Evolutionary conservation across 30 jellyfish, hydroid and myxozoan genomes (phyloP), one percentile per base, ranked within the genome.

Genomic region (Haliclystus octoradiatus): DNA sequence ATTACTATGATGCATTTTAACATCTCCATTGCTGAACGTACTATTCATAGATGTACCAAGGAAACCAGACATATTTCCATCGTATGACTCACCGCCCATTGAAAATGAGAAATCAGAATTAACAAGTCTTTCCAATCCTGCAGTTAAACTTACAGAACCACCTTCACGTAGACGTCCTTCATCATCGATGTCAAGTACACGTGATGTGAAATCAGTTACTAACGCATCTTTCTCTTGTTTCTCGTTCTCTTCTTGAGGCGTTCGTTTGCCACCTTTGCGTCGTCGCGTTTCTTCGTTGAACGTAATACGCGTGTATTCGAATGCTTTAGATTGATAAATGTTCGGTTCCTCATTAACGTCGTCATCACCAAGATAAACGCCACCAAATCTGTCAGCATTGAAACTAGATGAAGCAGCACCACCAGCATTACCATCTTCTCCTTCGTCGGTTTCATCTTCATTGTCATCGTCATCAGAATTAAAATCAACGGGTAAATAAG

Each of bases 391-490:
- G 25, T 76, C 93, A 4, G 33, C 51, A 13, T 27, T 72, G 0
- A 70, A n/a, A 3, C 65, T 79, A n/a, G 83, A 9, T 19, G 19
- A 9, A 32, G 80, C 61, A 0, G 88, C 40, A 3, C 76, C 81
- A 30, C 51, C 65, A 63, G 68, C 62, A 28, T 47, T 49, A n/a
- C 61, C 88, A 9, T 84, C 95, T 3, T 52, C 93, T 62, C 77
- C 93, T 34, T 84, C 95, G 14, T 40, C 32, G 26, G 80, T 93
- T 22, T 88, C 97, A 24, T 88, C 97, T 23, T 80, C 76, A 28
- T 34, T 30, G 67, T 88, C 93, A 25, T 85, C 85, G 30, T 80
- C 94, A 31, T 77, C 82, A 22, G 79, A 33, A 77, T 40, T 40
- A 19, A 40, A 40, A 40, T 40, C 57, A 19, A 40, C 19, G 57